These are phyloP conservation scores for Pempheris klunzingeri DNA, from an alignment of 2,797 vertebrate genomes.

Conservation along the genomic window DNA sequence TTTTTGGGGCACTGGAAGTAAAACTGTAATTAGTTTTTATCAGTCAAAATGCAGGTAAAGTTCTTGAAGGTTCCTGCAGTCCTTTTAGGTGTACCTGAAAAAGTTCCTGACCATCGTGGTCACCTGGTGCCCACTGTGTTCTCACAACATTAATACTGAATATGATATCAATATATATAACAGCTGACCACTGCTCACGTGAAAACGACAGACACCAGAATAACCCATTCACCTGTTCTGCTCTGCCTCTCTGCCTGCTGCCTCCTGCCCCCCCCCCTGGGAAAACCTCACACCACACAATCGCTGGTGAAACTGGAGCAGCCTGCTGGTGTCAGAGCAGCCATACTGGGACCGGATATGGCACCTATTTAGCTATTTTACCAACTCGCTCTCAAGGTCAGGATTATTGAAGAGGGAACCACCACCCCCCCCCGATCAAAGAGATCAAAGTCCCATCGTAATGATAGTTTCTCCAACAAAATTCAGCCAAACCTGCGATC, in stretches of 20 bases:
- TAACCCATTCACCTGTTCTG: conserved; percentile 50
- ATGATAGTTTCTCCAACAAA: background rate
- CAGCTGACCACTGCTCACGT: conserved; percentile 45
- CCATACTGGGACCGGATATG: conserved; percentile 23
- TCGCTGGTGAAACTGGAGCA: conserved; percentile 54
- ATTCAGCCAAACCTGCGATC: background rate
- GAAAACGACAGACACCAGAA: conserved; percentile 1
- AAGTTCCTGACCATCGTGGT: background rate
- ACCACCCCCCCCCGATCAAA: background rate
- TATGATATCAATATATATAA: background rate
- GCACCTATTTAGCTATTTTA: conserved; percentile 32
- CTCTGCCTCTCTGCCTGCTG: conserved; percentile 1
- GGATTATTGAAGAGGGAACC: background rate
- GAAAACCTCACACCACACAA: conserved; percentile 49
- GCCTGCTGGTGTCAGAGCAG: conserved; percentile 19
- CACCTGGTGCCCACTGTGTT: background rate
- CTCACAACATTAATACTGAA: background rate
- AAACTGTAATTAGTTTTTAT: background rate
- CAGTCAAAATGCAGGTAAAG: background rate
- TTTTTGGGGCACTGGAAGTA: background rate
- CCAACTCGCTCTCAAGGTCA: conserved; percentile 15
- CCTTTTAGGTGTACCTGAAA: too few relatives aligned
- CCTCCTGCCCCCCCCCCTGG: conserved; percentile 18
- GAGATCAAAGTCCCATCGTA: background rate
- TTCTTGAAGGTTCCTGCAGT: background rate